Conservation (phyloP, 2,888 invertebrate species). For the Zygogramma bicolorata region DNA sequence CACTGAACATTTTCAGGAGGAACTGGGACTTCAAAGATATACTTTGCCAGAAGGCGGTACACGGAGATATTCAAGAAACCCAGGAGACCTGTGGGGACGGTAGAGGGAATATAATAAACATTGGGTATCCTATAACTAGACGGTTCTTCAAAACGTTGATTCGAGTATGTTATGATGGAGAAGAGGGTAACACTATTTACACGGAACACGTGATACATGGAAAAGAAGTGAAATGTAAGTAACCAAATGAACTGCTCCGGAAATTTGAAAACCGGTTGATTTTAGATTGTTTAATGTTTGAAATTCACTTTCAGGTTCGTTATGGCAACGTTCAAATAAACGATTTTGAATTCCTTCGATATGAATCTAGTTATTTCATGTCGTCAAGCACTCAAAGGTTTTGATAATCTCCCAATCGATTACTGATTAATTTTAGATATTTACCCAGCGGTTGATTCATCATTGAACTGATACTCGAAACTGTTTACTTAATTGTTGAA, state of each 20-base stretch:
- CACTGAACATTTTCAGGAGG: slow-evolving; percentile 48
- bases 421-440: too few species aligned
- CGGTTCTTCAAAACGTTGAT: slow-evolving; percentile 57
- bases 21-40: slow-evolving; percentile 51
- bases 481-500: too few species aligned
- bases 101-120: slow-evolving; percentile 53
- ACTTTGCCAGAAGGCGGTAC: slow-evolving; percentile 53
- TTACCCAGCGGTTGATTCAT: too few species aligned
- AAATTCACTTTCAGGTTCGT: too few species aligned
- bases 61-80: slow-evolving; percentile 55
- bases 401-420: too few species aligned
- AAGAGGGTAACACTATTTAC: slow-evolving; percentile 60
- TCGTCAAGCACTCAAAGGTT: too few species aligned
- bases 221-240: slow-evolving; percentile 62
- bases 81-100: slow-evolving; percentile 54
- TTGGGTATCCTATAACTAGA: slow-evolving; percentile 55
- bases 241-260: neutral
- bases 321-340: too few species aligned
- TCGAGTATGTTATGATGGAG: slow-evolving; percentile 60
- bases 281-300: too few species aligned
- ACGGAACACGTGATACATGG: slow-evolving; percentile 63
- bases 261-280: neutral
- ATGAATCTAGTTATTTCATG: too few species aligned
- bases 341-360: too few species aligned
- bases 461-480: too few species aligned